These are phyloP conservation scores for Pelobates fuscus DNA, from an alignment of 2,113 vertebrate species.

Conservation along the genomic window DNA sequence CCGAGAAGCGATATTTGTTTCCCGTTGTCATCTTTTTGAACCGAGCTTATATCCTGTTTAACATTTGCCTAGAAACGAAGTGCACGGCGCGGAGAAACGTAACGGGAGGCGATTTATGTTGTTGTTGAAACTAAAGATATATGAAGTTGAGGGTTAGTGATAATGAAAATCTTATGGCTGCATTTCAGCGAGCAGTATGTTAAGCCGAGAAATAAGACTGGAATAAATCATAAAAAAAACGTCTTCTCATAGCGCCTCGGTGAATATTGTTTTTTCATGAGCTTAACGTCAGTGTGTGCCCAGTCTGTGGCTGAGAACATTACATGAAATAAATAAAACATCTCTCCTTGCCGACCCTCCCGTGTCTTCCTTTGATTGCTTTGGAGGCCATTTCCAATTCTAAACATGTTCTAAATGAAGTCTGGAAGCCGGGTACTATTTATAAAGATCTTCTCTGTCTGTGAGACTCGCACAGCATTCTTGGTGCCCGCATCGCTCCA, in stretches of 20 bases:
- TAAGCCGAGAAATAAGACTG: neutral
- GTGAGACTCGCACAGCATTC: too few species aligned
- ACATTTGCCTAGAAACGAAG: constrained; percentile 5
- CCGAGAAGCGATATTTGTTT: neutral
- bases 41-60: constrained; percentile 8
- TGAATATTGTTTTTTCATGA: constrained; percentile 35
- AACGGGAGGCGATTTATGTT: constrained; percentile 17
- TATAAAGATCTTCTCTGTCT: neutral
- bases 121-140: constrained; percentile 39
- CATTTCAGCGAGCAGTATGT: constrained; percentile 11
- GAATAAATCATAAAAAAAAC: constrained; percentile 19
- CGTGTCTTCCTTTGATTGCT: constrained; percentile 10
- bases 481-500: too few species aligned
- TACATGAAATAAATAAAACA: constrained; percentile 41
- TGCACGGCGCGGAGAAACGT: constrained; percentile 1
- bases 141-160: constrained; percentile 36
- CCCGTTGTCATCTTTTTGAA: neutral
- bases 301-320: constrained; percentile 7
- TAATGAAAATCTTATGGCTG: constrained; percentile 44
- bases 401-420: neutral
- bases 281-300: neutral
- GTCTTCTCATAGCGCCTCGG: neutral
- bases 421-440: neutral
- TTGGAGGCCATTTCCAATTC: constrained; percentile 20
- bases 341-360: neutral